Conservation (phyloP, 2,888 invertebrate genomes). For the Ophion costatus region DNA sequence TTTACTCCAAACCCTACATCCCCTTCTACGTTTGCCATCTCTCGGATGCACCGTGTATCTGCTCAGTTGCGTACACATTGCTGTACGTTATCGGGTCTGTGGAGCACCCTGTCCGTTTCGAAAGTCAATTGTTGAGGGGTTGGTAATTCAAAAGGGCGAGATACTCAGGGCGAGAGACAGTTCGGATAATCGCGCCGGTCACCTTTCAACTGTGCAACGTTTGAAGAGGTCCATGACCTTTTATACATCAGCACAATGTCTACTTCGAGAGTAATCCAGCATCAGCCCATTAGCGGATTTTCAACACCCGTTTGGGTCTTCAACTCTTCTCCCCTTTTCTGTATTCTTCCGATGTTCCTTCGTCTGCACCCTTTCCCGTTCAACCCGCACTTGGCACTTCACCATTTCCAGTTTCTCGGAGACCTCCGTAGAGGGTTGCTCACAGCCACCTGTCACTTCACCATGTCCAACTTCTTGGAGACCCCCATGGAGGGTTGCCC, state of each 20-base stretch:
- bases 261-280: constrained; percentile 30
- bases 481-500: no score
- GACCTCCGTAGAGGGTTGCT: no score
- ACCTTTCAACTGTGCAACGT: constrained; percentile 73
- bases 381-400: background rate
- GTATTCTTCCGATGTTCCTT: background rate
- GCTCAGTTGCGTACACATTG: constrained; percentile 17
- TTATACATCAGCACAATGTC: constrained; percentile 18
- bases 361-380: background rate
- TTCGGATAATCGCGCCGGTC: constrained; percentile 34
- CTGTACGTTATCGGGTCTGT: constrained; percentile 28
- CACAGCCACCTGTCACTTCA: no score
- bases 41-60: constrained; percentile 22
- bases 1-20: constrained; percentile 17
- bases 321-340: constrained; percentile 19
- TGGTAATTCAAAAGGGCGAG: constrained; percentile 24
- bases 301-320: constrained; percentile 63
- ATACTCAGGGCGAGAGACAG: background rate
- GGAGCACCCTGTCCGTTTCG: constrained; percentile 9
- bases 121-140: constrained; percentile 17
- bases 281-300: constrained; percentile 57
- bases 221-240: constrained; percentile 49
- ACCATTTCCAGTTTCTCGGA: no score
- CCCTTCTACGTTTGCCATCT: constrained; percentile 5
- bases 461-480: no score